Base-by-base conservation (phyloP, 2,797 vertebrate genomes). In the Tolypeutes matacus region DNA sequence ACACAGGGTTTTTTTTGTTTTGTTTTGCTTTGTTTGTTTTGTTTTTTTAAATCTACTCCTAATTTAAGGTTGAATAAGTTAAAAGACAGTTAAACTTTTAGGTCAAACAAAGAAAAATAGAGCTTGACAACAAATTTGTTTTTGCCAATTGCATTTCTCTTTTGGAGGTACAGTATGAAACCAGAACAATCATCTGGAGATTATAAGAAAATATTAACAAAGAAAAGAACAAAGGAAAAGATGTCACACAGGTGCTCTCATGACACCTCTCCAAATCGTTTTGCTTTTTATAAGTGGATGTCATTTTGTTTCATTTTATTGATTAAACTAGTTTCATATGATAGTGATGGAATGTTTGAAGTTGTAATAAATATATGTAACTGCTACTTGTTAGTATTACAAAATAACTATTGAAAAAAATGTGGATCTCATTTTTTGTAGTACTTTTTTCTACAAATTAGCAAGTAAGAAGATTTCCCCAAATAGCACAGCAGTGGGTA, bases 281-380 rank as follows among this genome's bases (percentile, higher is more conserved):
- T 46, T 62, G 9, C 36, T 64, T 14, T 83, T 93, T 81, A 91
- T 64, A 70, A 80, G 2, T 86, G 21, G 31, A 78, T 65, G 25
- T n/a, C 29, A 31, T 94, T 89, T 94, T 76, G 31, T 42, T 89
- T 53, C 29, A 13, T 76, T 65, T 89, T 86, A 42, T 65, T 90
- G 14, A 1, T 31, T 77, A 39, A 72, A 60, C 17, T 69, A 11
- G 0, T 34, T 92, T 94, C 88, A 89, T 15, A 51, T 56, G 4
- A 92, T 51, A 51, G n/a, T 80, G 27, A 5, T 87, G 15, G 6
- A 46, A 60, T 75, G 1, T 92, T 87, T 90, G 23, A 87, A 80
- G 21, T 91, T 51, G 94, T 5, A 86, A 78, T 81, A 3, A 94
- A 78, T 58, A 29, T 3, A 56, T 17, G 5, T n/a, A 94, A 53